A percentile compares a stretch with the other conserved stretches of the same genome.
Evolutionary conservation across 1,140 invertebrate genomes (phyloP).

Genomic region (Drosophila ananassae): DNA sequence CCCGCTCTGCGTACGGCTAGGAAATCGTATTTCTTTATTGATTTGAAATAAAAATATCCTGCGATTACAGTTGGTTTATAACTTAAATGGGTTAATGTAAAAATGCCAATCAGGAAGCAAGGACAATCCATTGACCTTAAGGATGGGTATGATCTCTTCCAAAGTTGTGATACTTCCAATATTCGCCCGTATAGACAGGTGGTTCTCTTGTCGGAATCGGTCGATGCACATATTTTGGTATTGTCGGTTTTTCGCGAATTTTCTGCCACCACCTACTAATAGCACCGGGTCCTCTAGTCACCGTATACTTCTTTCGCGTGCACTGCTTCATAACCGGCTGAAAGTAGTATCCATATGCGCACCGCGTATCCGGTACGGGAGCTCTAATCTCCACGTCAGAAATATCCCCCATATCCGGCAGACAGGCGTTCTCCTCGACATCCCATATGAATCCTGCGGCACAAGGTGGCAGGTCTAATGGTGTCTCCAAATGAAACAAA

Average conservation of each 20-base stretch:
- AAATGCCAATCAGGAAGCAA: too few relatives aligned
- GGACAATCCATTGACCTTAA: too few relatives aligned
- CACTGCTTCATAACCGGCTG: neutral
- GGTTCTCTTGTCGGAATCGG: neutral
- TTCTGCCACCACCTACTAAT: neutral
- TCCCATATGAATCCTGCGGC: neutral
- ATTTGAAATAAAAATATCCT: neutral
- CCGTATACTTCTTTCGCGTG: neutral
- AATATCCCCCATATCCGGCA: neutral
- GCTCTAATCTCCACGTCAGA: neutral
- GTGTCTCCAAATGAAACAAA: too few relatives aligned
- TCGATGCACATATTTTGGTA: neutral
- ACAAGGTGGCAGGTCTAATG: too few relatives aligned
- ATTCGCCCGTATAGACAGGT: neutral
- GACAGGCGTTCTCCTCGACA: neutral
- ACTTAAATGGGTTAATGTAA: too few relatives aligned
- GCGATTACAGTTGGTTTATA: neutral
- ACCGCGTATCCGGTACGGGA: neutral
- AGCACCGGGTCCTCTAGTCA: neutral
- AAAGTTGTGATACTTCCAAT: neutral
- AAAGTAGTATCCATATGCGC: neutral
- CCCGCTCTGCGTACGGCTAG: neutral
- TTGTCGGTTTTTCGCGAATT: neutral
- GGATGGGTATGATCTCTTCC: neutral
- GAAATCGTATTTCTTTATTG: neutral